phyloP scores from a whole-genome alignment of 2,797 vertebrate genomes.

The Argya squamiceps region DNA sequence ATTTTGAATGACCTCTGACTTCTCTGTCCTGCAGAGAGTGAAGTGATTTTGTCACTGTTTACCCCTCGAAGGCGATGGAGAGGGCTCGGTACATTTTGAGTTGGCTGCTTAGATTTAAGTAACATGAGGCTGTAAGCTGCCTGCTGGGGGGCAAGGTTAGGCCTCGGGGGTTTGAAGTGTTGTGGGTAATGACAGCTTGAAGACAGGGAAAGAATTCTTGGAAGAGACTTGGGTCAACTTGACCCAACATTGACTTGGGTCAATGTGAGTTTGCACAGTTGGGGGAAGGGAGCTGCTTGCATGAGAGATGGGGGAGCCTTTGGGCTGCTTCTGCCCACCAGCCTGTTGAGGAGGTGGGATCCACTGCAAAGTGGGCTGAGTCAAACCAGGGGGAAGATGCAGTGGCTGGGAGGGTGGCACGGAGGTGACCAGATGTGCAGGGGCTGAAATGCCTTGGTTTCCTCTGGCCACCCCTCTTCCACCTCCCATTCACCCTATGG shows the following conservation, averaged over 20 bases:
- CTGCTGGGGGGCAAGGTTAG: neutral
- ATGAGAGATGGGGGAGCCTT: neutral
- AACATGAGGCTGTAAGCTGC: neutral
- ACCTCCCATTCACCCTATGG: accelerated
- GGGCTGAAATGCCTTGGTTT: neutral
- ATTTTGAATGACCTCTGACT: neutral
- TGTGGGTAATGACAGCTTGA: neutral
- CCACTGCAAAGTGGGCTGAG: neutral
- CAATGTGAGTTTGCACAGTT: neutral
- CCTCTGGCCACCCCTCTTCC: neutral
- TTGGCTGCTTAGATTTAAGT: neutral
- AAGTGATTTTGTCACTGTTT: neutral
- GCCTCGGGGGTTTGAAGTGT: neutral
- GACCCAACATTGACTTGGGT: too few relatives aligned
- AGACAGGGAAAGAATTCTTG: neutral
- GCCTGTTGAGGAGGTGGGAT: neutral
- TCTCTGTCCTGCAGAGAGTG: neutral
- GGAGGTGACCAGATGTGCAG: neutral
- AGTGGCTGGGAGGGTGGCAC: neutral
- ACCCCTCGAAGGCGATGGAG: neutral
- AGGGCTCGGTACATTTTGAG: accelerated
- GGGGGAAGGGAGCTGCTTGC: neutral
- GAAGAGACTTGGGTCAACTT: neutral
- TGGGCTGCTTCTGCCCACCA: neutral
- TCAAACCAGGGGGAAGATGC: neutral